Evolutionary conservation across 1,140 invertebrate genomes (phyloP).

Genomic region (Drosophila mojavensis): DNA sequence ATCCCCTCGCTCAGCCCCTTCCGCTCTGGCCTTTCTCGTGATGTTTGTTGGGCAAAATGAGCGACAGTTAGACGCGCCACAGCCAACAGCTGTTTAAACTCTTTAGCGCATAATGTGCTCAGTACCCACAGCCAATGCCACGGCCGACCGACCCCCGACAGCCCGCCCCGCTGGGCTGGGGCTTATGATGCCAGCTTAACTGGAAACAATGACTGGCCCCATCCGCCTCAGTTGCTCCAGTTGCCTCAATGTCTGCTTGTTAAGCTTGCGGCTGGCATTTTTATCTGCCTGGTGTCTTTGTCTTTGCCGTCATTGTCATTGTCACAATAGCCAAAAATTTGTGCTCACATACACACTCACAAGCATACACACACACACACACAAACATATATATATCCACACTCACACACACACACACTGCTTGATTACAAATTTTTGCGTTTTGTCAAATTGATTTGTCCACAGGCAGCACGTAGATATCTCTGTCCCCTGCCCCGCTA

Average conservation of each 20-base stretch:
- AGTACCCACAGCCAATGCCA: slow-evolving; percentile 24
- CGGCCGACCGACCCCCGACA: background rate
- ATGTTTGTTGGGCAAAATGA: slow-evolving; percentile 27
- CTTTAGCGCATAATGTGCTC: slow-evolving; percentile 54
- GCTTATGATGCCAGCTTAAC: slow-evolving; percentile 38
- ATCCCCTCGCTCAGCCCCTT: background rate
- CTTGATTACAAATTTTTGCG: slow-evolving; percentile 48
- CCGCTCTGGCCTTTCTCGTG: background rate
- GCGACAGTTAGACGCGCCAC: slow-evolving; percentile 56
- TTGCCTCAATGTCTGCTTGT: slow-evolving; percentile 15
- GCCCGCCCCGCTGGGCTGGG: slow-evolving; percentile 1
- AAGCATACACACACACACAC: background rate
- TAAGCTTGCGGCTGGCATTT: slow-evolving; percentile 73
- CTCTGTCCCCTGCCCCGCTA: background rate
- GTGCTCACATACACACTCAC: slow-evolving; percentile 14
- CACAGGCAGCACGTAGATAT: slow-evolving; percentile 50
- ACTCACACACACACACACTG: background rate
- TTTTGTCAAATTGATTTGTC: slow-evolving; percentile 76
- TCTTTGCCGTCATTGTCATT: slow-evolving; percentile 62
- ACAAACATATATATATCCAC: background rate
- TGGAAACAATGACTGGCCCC: slow-evolving; percentile 58
- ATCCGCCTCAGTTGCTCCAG: background rate
- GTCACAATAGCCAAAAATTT: slow-evolving; percentile 67
- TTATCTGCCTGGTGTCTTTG: slow-evolving; percentile 62
- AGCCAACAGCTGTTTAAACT: slow-evolving; percentile 67